Percentiles rank a stretch among this genome's conserved stretches.
phyloP scores from a whole-genome alignment of 53 echinoderm and acorn worm species.

The Holothuria scabra region DNA sequence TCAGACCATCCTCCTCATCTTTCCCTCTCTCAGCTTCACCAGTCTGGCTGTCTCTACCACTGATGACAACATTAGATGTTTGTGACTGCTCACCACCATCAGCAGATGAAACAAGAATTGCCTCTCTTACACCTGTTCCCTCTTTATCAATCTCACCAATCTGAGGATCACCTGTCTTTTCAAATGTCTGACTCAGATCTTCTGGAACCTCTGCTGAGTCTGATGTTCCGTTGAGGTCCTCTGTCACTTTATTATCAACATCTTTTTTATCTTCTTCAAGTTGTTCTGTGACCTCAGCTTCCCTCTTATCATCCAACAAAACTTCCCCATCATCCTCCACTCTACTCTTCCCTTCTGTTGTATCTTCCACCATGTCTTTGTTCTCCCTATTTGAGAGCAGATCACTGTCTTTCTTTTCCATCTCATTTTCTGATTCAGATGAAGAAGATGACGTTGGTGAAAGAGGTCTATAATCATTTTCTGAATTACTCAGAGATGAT shows the following conservation, averaged over 20 bases:
- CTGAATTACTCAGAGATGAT: conserved; percentile 12
- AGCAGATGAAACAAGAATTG: background rate
- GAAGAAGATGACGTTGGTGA: conserved; percentile 5
- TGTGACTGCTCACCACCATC: background rate
- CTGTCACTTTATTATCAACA: background rate
- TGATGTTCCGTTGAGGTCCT: background rate
- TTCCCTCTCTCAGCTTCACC: too few species aligned
- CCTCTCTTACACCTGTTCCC: too few species aligned
- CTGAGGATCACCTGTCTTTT: background rate
- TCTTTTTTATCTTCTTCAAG: background rate
- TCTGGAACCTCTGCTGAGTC: background rate
- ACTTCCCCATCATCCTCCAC: background rate
- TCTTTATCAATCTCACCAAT: conserved; percentile 9
- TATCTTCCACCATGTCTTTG: background rate
- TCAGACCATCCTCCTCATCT: background rate
- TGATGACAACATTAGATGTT: background rate
- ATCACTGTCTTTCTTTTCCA: background rate
- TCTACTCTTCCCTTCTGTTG: background rate
- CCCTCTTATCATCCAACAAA: background rate
- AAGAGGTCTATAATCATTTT: conserved; percentile 31
- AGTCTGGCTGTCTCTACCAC: background rate
- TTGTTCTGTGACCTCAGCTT: background rate
- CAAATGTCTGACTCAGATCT: background rate
- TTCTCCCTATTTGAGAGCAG: too few species aligned
- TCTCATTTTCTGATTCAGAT: conserved; percentile 12